Evolutionary conservation across 1,140 invertebrate genomes (phyloP), one percentile per base, ranked within the genome.

Genomic region (Matsumurasca onukii): DNA sequence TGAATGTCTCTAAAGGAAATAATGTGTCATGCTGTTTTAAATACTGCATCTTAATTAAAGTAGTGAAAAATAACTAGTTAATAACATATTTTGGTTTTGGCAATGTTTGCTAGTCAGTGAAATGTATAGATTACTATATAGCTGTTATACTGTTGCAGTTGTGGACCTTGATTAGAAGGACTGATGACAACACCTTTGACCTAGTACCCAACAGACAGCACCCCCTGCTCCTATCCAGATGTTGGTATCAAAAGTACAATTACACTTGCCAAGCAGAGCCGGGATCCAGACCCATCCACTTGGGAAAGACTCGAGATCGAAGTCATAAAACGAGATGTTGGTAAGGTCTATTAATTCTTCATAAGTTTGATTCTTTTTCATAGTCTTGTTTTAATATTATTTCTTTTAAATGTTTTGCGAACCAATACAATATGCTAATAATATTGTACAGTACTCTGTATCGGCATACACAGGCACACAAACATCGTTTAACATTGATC

Each of bases 111-210:
- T 55, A n/a, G 12, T 12, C 12, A 12, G 5, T 55, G 20, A 13
- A 55, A 15, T 15, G 20, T 12, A 20, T 55, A 20, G 15, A 55
- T 55, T 12, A 13, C 5, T 12, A 9, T n/a, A 55, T 55, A 13
- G 9, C 24, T 55, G 15, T 15, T 9, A n/a, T 55, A 12, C n/a
- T n/a, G n/a, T n/a, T 55, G 5, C 12, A 22, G 51, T 13, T 55
- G 51, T 55, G 51, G 51, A 55, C 15, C 51, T 5, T 55, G 5
- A 55, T 55, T 9, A 15, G 12, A 20, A 15, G 51, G 20, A 55
- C 12, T 13, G 51, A 55, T 20, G 51, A 55, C 20, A 20, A 55
- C 24, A 22, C 51, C 24, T 55, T n/a, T 55, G 51, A 55, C 51
- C 12, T 55, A 12, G 24, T 55, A 9, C 51, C 51, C 12, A 55